phyloP scores from a whole-genome alignment of 2,113 vertebrate species.

The Dunckerocampus dactyliophorus region DNA sequence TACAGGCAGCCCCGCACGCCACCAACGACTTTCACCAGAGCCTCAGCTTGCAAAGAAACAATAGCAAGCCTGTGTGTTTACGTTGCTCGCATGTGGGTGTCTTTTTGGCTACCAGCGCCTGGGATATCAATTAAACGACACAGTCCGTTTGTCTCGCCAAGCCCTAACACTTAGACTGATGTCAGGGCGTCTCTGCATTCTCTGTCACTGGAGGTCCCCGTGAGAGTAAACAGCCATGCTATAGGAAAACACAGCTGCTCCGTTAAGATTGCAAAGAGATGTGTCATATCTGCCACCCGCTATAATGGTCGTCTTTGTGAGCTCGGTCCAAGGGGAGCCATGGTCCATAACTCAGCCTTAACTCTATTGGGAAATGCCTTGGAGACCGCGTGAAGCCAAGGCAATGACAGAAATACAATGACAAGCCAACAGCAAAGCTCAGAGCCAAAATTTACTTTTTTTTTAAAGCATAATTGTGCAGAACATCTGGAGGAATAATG shows the following conservation, averaged over 20 bases:
- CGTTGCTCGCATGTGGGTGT: conserved; percentile 88
- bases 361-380: conserved; percentile 62
- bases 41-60: conserved; percentile 84
- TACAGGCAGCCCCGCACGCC: conserved; percentile 36
- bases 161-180: conserved; percentile 47
- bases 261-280: conserved; percentile 84
- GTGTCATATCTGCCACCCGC: conserved; percentile 80
- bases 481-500: conserved; percentile 38
- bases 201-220: conserved; percentile 77
- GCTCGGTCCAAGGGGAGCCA: conserved; percentile 53
- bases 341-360: conserved; percentile 57
- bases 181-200: conserved; percentile 64
- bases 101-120: conserved; percentile 89
- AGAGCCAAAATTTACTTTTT: conserved; percentile 32
- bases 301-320: conserved; percentile 65
- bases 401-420: conserved; percentile 38
- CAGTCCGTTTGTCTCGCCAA: conserved; percentile 50
- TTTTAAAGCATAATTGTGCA: conserved; percentile 26
- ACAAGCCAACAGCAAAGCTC: conserved; percentile 44
- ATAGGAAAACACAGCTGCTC: conserved; percentile 95
- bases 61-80: conserved; percentile 91
- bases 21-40: conserved; percentile 78
- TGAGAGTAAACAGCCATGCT: conserved; percentile 75
- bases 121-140: conserved; percentile 95
- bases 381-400: conserved; percentile 33